Base-by-base conservation (phyloP, 2,888 invertebrate genomes). In the Hesperia comma region DNA sequence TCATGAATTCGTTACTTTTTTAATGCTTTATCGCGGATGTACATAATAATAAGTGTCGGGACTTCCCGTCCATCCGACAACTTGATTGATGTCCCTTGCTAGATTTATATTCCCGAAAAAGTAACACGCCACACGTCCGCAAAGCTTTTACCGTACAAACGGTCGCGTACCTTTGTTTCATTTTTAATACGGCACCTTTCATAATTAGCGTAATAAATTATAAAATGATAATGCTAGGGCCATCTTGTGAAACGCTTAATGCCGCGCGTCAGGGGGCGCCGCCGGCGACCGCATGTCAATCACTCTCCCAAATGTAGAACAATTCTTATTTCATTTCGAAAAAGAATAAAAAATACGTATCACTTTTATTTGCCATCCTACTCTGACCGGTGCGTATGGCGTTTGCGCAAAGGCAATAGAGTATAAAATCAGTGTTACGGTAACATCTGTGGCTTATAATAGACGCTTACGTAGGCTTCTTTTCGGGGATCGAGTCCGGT, bases 171-270 rank as follows among this genome's bases (percentile, higher is more conserved):
- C 84, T 90, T 90, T 90, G 90, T 90, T 90, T 90, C 83, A 87
- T 91, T 91, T 91, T 90, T 88, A 87, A 91, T 87, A 86, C 83
- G 87, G 81, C 51, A 79, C 87, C 85, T 85, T 87, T 86, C 83
- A 88, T 92, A 92, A 92, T 92, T 92, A 92, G 91, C 88, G 90
- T 91, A 90, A 92, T 92, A 92, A 91, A 92, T 92, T 90, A 90
- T 87, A 87, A 92, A 92, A 92, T 89, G 92, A 92, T 92, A 92
- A 90, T 89, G 87, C 85, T 81, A 85, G 90, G 87, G 87, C 86
- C 86, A 88, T 90, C 92, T 90, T 90, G 90, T 88, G 87, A 86
- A 87, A 79, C 83, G 88, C 81, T 86, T 87, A 86, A 86, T 84
- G 80, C 85, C 80, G 83, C 86, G 83, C 88, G 87, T 86, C 86